These are phyloP conservation scores for Steinernema khuongi DNA, from an alignment of 1,140 invertebrate species.

Conservation along the genomic window DNA sequence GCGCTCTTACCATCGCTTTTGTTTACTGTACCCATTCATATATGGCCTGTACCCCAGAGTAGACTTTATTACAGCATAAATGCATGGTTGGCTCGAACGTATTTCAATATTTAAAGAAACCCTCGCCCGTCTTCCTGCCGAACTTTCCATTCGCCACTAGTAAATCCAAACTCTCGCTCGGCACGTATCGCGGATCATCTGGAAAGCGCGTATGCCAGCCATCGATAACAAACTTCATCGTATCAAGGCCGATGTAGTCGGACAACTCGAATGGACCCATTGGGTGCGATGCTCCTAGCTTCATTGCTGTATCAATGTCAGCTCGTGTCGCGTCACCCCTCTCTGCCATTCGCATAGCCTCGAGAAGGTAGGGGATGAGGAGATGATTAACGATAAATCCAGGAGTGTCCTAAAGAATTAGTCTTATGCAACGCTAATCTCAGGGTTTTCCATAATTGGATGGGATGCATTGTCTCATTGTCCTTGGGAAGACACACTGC, in stretches of 20 bases:
- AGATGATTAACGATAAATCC: conserved; percentile 78
- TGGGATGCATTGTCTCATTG: not conserved
- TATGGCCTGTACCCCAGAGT: too few relatives aligned
- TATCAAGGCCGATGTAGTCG: conserved; percentile 64
- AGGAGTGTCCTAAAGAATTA: conserved; percentile 69
- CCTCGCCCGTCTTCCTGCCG: conserved; percentile 77
- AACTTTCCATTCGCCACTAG: conserved; percentile 75
- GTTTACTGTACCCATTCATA: too few relatives aligned
- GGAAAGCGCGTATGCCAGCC: conserved; percentile 74
- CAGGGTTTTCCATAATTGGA: conserved; percentile 24
- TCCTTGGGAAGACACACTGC: not conserved
- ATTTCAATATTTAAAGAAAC: conserved; percentile 72
- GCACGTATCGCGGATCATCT: conserved; percentile 70
- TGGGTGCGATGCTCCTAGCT: conserved; percentile 62
- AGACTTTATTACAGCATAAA: too few relatives aligned
- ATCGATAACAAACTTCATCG: conserved; percentile 65
- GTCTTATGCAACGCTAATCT: conserved; percentile 45
- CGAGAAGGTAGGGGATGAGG: conserved; percentile 71
- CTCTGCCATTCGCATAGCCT: conserved; percentile 72
- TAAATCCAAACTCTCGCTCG: conserved; percentile 68
- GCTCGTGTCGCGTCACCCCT: conserved; percentile 65
- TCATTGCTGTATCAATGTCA: conserved; percentile 64
- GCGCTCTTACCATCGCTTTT: too few relatives aligned
- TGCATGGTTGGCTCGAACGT: too few relatives aligned
- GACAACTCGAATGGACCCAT: conserved; percentile 64